These are phyloP conservation scores for Trichonephila inaurata DNA, from an alignment of 1,140 invertebrate genomes.

Conservation along the genomic window DNA sequence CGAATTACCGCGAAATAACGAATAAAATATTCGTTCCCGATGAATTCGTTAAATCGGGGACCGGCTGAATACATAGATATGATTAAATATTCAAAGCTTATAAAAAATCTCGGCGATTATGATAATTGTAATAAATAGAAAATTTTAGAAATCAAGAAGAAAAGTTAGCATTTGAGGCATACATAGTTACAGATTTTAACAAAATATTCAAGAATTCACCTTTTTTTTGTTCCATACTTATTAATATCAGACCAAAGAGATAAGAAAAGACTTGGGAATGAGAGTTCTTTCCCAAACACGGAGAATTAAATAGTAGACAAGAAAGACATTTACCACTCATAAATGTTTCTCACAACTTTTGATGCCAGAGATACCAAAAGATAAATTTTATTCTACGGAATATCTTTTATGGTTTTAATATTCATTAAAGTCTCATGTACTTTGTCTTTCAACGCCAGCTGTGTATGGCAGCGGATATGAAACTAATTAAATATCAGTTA, in stretches of 20 bases:
- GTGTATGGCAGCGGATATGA: background rate
- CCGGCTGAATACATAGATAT: no score
- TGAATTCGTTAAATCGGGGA: no score
- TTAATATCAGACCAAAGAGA: background rate
- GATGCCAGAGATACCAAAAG: background rate
- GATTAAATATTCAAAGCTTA: no score
- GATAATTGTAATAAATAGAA: no score
- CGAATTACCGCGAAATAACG: no score
- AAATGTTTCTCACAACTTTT: background rate
- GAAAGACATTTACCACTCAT: background rate
- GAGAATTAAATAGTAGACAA: background rate
- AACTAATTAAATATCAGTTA: conserved; percentile 46
- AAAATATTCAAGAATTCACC: no score
- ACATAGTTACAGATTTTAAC: no score
- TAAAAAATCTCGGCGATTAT: no score
- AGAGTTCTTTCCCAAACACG: background rate
- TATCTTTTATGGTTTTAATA: background rate
- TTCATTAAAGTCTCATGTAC: background rate
- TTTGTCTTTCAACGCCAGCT: background rate
- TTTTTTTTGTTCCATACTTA: background rate
- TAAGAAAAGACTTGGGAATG: background rate
- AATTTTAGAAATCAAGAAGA: no score
- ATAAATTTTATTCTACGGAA: background rate
- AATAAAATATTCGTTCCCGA: no score
- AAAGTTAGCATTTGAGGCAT: no score